Base-by-base conservation (phyloP, 2,113 vertebrate species). In the Damaliscus lunatus region DNA sequence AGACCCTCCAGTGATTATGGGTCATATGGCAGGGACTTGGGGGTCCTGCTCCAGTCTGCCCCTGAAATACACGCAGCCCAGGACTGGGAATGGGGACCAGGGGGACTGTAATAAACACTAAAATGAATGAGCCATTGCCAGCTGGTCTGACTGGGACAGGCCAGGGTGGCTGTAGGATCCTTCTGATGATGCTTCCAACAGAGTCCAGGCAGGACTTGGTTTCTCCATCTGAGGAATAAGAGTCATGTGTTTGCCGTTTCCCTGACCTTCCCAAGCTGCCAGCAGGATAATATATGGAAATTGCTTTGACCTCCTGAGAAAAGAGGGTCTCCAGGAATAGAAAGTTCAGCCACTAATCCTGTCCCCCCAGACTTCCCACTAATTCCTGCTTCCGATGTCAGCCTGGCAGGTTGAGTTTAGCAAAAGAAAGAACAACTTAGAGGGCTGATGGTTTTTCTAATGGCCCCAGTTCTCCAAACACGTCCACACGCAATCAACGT, bases 261-360 rank as follows among this genome's bases (percentile, higher is more conserved):
- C 91, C 91, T 93, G 98, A 98, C 98, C 98, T 98, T 98, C 98
- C 97, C 96, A 96, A 97, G 95, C 98, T 98, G 98, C 97, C 88
- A 64, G 92, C 96, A 90, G 97, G 97, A 98, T 98, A 98, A 98
- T 98, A 97, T 98, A 98, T 98, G 98, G 97, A 98, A 98, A 98
- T 98, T 98, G 98, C 98, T 98, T 97, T 98, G 98, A 98, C 98
- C 98, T 98, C 97, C 95, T 97, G 95, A 98, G 98, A 98, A 98
- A 98, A 98, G 98, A 97, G 98, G 96, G 96, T 98, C 97, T 98
- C 96, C 96, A 98, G 97, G 91, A 98, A 98, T 97, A 98, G 98
- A 98, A 98, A 98, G 97, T 98, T 98, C 98, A 98, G 96, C 91
- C 50, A 29, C 97, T 98, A 98, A 98, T 98, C 98, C 98, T 0